Evolutionary conservation across 2,888 invertebrate genomes (phyloP), one percentile per base, ranked within the genome.

Genomic region (Scaptomyza flava): DNA sequence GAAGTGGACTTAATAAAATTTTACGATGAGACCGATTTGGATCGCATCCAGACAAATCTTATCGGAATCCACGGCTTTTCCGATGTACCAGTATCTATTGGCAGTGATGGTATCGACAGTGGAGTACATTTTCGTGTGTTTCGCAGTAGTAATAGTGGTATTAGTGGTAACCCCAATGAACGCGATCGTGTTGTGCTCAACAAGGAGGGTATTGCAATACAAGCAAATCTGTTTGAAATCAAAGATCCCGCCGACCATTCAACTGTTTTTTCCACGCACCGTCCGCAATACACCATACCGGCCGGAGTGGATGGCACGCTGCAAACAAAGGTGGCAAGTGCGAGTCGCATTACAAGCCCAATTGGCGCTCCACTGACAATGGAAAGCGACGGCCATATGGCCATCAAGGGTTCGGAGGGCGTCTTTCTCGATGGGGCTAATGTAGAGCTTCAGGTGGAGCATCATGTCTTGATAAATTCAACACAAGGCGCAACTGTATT

Each of bases 371-470:
- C 95, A 62, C 91, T 97, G 8, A 92, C 91, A 0, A 90, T 97
- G 20, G 94, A 94, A n/a, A 95, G 96, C 0, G 95, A 96, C n/a
- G 94, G 94, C 9, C 88, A 89, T 9, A 94, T 96, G 6, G 93
- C 94, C 68, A 92, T 97, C 2, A 94, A 95, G 64, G 97, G 97
- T 0, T 96, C 96, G 0, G 97, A 97, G 91, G 97, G 97, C 0
- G 94, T 96, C 0, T 93, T 92, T 47, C 93, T 96, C 91, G 96
- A 96, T 77, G 94, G 96, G 9, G 94, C 95, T 68, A 94, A 95
- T 74, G 93, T 97, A 14, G 92, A 94, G 60, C 95, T 96, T 94
- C 94, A 94, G 31, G 96, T 97, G 0, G 96, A 96, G 89, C 95
- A 96, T 82, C 96, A 96, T 80, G 94, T 98, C 36, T 93, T 94